Conservation (phyloP, 2,888 invertebrate species). For the Hypena proboscidalis region DNA sequence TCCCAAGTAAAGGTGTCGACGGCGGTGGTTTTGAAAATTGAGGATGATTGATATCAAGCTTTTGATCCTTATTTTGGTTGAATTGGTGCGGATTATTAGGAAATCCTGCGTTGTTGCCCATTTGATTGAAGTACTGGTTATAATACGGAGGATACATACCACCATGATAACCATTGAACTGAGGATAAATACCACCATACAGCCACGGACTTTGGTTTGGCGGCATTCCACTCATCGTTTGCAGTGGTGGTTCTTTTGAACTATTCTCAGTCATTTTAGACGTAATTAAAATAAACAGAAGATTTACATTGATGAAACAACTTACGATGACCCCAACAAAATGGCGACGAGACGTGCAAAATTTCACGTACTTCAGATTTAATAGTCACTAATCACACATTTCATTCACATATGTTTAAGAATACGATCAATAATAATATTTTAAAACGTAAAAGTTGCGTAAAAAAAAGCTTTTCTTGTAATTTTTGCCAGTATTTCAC, state of each 20-base stretch:
- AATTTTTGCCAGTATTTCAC: too few species aligned
- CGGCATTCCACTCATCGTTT: constrained; percentile 76
- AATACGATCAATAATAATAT: too few species aligned
- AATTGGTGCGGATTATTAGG: constrained; percentile 62
- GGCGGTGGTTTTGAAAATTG: constrained; percentile 71
- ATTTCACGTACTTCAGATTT: background rate
- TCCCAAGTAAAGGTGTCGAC: constrained; percentile 68
- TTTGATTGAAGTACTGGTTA: constrained; percentile 79
- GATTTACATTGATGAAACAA: constrained; percentile 4
- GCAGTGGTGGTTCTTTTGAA: constrained; percentile 76
- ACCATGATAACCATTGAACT: constrained; percentile 72
- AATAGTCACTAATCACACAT: background rate
- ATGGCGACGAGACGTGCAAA: constrained; percentile 48
- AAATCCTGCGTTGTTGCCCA: constrained; percentile 64
- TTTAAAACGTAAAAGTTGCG: too few species aligned
- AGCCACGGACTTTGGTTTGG: constrained; percentile 76
- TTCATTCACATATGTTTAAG: too few species aligned
- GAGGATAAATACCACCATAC: constrained; percentile 72
- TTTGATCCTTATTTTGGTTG: constrained; percentile 64
- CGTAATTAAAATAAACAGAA: constrained; percentile 2
- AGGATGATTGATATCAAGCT: constrained; percentile 56
- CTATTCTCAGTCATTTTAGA: constrained; percentile 69
- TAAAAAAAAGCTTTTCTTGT: too few species aligned
- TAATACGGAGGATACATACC: constrained; percentile 79
- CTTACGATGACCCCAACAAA: constrained; percentile 47